Evolutionary conservation across 2,113 vertebrate species (phyloP).

Genomic region (Aegithalos caudatus): DNA sequence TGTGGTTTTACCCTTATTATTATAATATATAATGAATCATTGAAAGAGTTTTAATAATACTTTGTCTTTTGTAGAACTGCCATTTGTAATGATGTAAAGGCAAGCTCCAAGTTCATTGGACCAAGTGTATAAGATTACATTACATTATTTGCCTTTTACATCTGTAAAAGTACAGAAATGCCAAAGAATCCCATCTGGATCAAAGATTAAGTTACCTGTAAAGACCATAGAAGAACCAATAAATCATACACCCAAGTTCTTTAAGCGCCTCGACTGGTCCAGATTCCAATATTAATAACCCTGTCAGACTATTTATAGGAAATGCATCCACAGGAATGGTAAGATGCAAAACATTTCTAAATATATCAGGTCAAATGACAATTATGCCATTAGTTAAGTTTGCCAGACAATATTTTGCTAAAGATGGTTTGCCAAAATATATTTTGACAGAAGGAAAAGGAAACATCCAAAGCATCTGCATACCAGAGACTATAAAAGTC

Average conservation of each 20-base stretch:
- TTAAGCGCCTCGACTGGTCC: background rate
- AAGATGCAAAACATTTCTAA: constrained; percentile 48
- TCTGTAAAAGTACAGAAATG: background rate
- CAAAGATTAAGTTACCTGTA: background rate
- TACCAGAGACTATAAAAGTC: constrained; percentile 51
- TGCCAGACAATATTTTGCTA: constrained; percentile 46
- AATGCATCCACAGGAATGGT: background rate
- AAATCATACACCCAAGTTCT: constrained; percentile 1
- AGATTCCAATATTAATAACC: constrained; percentile 17
- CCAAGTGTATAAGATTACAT: background rate
- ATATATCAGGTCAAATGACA: constrained; percentile 47
- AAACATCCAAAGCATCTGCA: constrained; percentile 35
- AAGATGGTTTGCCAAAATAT: constrained; percentile 39
- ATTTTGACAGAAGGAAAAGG: constrained; percentile 39
- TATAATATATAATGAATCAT: background rate
- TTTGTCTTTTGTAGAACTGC: background rate
- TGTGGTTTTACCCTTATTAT: background rate
- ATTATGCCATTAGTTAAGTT: constrained; percentile 40
- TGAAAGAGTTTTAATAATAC: background rate
- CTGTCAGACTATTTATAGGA: constrained; percentile 36
- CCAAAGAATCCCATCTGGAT: background rate
- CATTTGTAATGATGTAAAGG: background rate
- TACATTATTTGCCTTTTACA: background rate
- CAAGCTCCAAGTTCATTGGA: background rate
- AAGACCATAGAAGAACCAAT: background rate